phyloP scores from a whole-genome alignment of 2,797 vertebrate species.

The Enteromius thamalakanensis region DNA sequence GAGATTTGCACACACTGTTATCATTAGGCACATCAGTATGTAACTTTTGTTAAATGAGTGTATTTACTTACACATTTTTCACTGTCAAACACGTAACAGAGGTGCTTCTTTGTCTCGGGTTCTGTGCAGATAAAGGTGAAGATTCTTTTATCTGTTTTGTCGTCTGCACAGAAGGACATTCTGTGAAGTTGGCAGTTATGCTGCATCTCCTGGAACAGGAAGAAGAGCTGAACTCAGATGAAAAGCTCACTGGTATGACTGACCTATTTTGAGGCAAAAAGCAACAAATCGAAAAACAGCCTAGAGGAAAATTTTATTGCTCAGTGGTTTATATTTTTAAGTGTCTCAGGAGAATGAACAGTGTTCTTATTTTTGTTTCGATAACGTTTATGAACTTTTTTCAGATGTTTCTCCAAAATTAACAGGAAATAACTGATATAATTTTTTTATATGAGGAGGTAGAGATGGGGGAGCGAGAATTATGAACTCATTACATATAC shows the following conservation, averaged over 20 bases:
- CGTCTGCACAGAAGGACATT: slow-evolving; percentile 91
- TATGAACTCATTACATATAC: no score
- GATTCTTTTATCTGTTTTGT: slow-evolving; percentile 91
- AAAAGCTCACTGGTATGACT: background rate
- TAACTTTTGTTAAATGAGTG: background rate
- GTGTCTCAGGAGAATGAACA: background rate
- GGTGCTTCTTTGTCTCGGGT: slow-evolving; percentile 85
- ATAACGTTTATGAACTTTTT: background rate
- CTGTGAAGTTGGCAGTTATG: slow-evolving; percentile 89
- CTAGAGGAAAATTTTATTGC: background rate
- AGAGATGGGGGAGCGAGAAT: no score
- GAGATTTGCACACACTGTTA: background rate
- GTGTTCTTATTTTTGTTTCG: slow-evolving; percentile 4
- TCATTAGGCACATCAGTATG: background rate
- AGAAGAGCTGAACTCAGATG: slow-evolving; percentile 11
- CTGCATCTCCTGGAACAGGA: slow-evolving; percentile 78
- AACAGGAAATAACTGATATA: background rate
- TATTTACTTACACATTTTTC: slow-evolving; percentile 89
- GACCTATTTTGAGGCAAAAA: slow-evolving; percentile 17
- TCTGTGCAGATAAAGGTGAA: slow-evolving; percentile 92
- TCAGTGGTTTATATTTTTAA: slow-evolving; percentile 1
- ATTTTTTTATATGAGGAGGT: background rate
- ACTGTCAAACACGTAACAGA: slow-evolving; percentile 90
- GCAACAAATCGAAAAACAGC: slow-evolving; percentile 7
- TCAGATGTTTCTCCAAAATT: slow-evolving; percentile 2